phyloP scores from a whole-genome alignment of 2,797 vertebrate species.

The Anas bahamensis region DNA sequence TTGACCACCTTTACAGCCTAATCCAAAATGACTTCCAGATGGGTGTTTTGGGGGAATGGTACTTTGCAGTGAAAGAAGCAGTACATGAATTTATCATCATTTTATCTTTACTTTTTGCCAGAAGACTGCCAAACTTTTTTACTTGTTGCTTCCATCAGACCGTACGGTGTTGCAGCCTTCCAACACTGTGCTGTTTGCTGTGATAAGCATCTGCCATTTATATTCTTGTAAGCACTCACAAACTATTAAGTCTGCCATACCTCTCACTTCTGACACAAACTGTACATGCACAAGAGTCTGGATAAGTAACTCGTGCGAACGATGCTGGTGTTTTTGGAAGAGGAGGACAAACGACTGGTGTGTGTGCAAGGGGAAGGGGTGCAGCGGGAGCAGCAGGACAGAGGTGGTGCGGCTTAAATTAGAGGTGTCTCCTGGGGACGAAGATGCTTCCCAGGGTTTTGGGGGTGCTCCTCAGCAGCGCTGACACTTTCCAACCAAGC shows the following conservation, averaged over 20 bases:
- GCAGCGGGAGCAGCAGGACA: background rate
- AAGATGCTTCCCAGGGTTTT: background rate
- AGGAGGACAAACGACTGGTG: background rate
- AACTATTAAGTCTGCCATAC: background rate
- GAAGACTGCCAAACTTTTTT: background rate
- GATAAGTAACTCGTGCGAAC: fast-evolving
- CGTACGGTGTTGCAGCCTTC: background rate
- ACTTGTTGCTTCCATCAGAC: background rate
- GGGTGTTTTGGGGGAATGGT: background rate
- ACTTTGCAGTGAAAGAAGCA: background rate
- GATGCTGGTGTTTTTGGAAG: background rate
- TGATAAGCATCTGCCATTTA: background rate
- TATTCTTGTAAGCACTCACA: background rate
- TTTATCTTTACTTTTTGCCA: background rate
- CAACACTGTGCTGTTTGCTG: background rate
- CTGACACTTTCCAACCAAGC: background rate
- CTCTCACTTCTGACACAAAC: background rate
- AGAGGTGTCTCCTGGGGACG: background rate
- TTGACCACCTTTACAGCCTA: background rate
- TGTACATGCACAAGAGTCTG: background rate
- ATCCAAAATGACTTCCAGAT: background rate
- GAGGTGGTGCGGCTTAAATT: background rate
- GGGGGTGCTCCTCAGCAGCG: background rate
- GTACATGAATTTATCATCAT: background rate
- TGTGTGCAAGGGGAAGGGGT: background rate